Evolutionary conservation across 2,888 invertebrate species (phyloP), one percentile per base, ranked within the genome.

Genomic region (Archips crataeganus): DNA sequence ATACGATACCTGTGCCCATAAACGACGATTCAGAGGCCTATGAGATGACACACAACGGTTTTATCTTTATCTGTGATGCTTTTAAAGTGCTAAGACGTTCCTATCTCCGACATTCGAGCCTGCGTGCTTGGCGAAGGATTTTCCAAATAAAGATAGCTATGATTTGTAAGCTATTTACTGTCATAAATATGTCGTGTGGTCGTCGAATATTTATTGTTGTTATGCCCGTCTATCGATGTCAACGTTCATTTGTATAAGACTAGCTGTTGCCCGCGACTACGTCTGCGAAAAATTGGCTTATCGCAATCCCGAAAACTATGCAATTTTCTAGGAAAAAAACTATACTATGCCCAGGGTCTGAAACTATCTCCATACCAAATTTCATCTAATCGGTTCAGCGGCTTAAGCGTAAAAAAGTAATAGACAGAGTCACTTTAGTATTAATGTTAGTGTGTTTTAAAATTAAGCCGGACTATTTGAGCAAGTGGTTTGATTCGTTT

Each of bases 41-140:
- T 60, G 60, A 39, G 60, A 87, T 88, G 86, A 77, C 81, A 87
- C 85, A 87, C 81, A 81, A 87, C 81, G 81, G 82, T 86, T 86
- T 89, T 90, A 91, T 92, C 91, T 90, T 87, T 90, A 91, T 91
- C 90, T 90, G 86, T 90, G 91, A 91, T 87, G 88, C 85, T 89
- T 90, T 90, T 89, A 90, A 90, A 92, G 85, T 84, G 87, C 88
- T 89, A 84, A 88, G 86, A 89, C 82, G 82, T 81, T 82, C 78
- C 82, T 84, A 84, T 85, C 86, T 87, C 75, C 77, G 78, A 81
- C 80, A 84, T 84, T 82, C 81, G 78, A 78, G 80, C 72, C 54
- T 59, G 45, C 62, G 62, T 73, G 73, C 77, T 71, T 74, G 72
- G 77, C 71, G 68, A 75, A 81, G 84, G 82, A 81, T 81, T 83